Evolutionary conservation across 2,797 vertebrate genomes (phyloP), one percentile per base, ranked within the genome.

Genomic region (Mastacembelus armatus): DNA sequence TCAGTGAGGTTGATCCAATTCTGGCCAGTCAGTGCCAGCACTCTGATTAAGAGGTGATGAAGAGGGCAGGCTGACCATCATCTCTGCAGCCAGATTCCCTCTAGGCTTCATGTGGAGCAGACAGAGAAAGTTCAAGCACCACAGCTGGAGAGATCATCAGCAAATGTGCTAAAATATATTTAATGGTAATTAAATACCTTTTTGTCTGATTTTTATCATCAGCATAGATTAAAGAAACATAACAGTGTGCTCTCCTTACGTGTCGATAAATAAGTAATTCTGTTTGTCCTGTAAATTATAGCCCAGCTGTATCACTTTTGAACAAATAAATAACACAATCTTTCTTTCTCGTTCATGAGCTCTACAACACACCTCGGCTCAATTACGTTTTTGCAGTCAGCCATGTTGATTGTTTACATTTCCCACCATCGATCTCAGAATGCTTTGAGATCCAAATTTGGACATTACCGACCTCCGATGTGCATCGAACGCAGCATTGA

Each of bases 1-100:
- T 90, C 85, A 70, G 61, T 2, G 74, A 63, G 79, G 88, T 85
- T 87, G 84, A 89, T 86, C 84, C 86, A 85, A 83, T 88, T 87
- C 85, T 74, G 85, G 82, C 54, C 82, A 74, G 76, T 51, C 80
- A 29, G 77, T 80, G 88, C 84, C 81, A 85, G 68, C 70, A 51
- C 80, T 81, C 80, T 88, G 88, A 91, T 90, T 86, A 90, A 83
- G 85, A 84, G 79, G 85, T 87, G 88, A 88, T 59, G 83, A 77
- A 73, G 65, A 86, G 86, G 83, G 71, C 83, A 83, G 51, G 63
- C 80, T 18, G 29, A 75, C 80, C 66, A 66, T 80, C 77, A 71
- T 77, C 78, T 78, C 60, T 19, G 19, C 76, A 45, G 81, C 61
- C 55, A 16, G 60, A 80, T 67, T 81, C 62, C 27, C 66, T 73